Evolutionary conservation across 2,113 vertebrate genomes (phyloP).

Genomic region (Crotalus horridus): DNA sequence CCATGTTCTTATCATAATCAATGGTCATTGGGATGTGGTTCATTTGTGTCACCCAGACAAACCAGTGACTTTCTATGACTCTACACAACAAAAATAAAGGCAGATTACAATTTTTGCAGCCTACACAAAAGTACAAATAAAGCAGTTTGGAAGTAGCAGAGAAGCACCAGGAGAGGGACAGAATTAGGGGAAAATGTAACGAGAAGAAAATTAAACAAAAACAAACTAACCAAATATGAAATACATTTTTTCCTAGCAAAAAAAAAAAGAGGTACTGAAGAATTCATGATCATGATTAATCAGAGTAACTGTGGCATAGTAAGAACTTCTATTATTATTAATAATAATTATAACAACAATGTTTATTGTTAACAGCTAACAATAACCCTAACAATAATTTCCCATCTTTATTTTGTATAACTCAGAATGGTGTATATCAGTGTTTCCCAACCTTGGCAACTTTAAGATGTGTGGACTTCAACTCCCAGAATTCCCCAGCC

Average conservation of each 20-base stretch:
- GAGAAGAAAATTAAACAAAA: not conserved
- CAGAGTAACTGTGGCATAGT: not conserved
- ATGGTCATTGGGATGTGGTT: slow-evolving; percentile 74
- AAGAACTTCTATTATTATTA: not conserved
- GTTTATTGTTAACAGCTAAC: not conserved
- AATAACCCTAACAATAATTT: not conserved
- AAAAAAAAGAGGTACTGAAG: not conserved
- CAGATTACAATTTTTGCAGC: not conserved
- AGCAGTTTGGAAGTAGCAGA: not conserved
- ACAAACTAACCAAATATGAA: not conserved
- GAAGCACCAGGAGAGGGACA: not conserved
- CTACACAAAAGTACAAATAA: not conserved
- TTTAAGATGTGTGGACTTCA: too few species aligned
- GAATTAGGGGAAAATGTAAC: not conserved
- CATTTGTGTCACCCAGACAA: slow-evolving; percentile 78
- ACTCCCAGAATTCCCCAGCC: too few species aligned
- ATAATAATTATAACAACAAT: not conserved
- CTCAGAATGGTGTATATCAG: not conserved
- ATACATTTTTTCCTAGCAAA: not conserved
- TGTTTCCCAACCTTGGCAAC: too few species aligned
- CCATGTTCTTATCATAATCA: slow-evolving; percentile 72
- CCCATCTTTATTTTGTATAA: not conserved
- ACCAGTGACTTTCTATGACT: slow-evolving; percentile 76
- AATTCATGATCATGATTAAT: not conserved
- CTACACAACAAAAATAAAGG: slow-evolving; percentile 43